These are phyloP conservation scores for Schizopygopsis malacanthus DNA, from an alignment of 2,797 vertebrate genomes.

Conservation along the genomic window DNA sequence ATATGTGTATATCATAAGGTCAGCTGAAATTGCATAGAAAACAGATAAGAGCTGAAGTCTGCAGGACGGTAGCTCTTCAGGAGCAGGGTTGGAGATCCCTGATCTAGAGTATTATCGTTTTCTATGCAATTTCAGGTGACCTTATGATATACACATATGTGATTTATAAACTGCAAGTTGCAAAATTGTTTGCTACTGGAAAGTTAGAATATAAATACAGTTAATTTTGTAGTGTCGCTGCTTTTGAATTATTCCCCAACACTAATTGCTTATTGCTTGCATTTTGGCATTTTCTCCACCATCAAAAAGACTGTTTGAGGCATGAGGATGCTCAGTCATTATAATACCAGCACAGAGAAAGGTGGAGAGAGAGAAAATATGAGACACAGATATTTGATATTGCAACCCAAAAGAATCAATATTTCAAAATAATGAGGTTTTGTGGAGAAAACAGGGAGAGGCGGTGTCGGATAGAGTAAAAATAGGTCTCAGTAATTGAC, in stretches of 20 bases:
- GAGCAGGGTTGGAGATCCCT: no score
- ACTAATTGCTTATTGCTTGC: background rate
- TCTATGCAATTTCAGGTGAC: background rate
- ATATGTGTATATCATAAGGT: background rate
- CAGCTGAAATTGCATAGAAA: background rate
- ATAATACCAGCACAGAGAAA: background rate
- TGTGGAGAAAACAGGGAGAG: conserved; percentile 7
- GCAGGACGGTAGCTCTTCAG: no score
- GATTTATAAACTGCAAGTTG: background rate
- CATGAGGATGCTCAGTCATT: background rate
- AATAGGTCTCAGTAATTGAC: conserved; percentile 18
- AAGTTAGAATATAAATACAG: background rate
- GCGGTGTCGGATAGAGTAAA: conserved; percentile 1
- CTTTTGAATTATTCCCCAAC: background rate
- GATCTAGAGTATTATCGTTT: background rate
- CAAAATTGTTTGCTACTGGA: background rate
- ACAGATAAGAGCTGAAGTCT: background rate
- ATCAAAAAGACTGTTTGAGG: background rate
- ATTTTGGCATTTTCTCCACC: background rate
- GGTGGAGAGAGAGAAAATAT: background rate
- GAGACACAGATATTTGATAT: background rate
- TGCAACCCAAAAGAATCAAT: conserved; percentile 24
- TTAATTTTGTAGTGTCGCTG: background rate
- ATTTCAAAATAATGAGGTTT: conserved; percentile 42
- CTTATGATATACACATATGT: background rate